Evolutionary conservation across 1,140 invertebrate species (phyloP), one percentile per base, ranked within the genome.

Genomic region (Rhagoletis pomonella): DNA sequence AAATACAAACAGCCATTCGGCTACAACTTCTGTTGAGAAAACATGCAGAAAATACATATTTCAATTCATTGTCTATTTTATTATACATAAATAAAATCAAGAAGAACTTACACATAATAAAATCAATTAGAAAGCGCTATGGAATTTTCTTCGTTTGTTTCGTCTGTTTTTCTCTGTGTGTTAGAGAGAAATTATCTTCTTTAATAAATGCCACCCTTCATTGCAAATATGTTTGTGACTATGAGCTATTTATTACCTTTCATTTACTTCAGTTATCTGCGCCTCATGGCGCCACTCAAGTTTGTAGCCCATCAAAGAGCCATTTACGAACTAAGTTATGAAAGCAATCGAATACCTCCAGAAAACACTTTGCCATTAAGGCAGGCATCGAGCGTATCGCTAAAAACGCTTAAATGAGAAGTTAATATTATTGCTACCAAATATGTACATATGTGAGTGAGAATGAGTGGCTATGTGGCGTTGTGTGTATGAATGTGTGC

Each of bases 341-440:
- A 73, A 73, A 73, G 44, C 69, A 73, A 73, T 47, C 39, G 69
- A 19, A 81, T 81, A 55, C 50, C 10, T 55, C 4, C 39, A 73
- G 14, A 73, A 73, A 42, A 69, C 39, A 39, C n/a, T 67, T 19
- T 14, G n/a, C 17, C 17, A 81, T 10, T 55, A 55, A 81, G 55
- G 47, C 47, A 19, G 17, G 12, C 69, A 62, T n/a, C 69, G 69
- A 19, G 14, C 17, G 10, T 65, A 10, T 10, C 65, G 55, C 73
- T 81, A 81, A 81, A 81, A 50, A 55, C 17, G 19, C 73, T 81
- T 81, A 81, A 29, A 81, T 81, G 73, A 81, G 73, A 81, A 81
- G 9, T 81, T 50, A 81, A 81, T 81, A 81, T 55, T 81, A 81
- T 81, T 81, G 73, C n/a, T 39, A 29, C 29, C 29, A 29, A 19